phyloP scores from a whole-genome alignment of 2,888 invertebrate genomes.

The Dusona sp. region DNA sequence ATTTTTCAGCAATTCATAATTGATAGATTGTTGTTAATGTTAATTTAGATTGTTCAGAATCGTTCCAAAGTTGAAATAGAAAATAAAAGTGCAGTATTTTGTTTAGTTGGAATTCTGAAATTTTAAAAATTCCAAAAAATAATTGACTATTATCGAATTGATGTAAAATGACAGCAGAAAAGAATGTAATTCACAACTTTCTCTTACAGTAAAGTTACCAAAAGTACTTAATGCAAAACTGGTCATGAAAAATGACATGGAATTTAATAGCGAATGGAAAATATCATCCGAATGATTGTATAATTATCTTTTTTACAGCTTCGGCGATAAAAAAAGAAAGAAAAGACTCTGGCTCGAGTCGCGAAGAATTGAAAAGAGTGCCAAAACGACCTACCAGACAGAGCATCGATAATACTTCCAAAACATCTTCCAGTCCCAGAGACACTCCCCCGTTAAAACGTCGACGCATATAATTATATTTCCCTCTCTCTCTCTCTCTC shows the following conservation, averaged over 20 bases:
- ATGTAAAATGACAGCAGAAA: too few relatives aligned
- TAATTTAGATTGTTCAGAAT: too few relatives aligned
- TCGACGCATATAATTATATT: slow-evolving; percentile 79
- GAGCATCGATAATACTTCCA: slow-evolving; percentile 81
- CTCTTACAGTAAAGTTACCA: too few relatives aligned
- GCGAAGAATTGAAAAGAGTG: slow-evolving; percentile 81
- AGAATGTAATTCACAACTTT: too few relatives aligned
- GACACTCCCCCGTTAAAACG: slow-evolving; percentile 83
- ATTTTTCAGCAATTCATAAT: too few relatives aligned
- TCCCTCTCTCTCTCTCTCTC: background rate
- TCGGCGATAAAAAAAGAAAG: slow-evolving; percentile 81
- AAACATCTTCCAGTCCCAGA: slow-evolving; percentile 82
- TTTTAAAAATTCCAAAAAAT: too few relatives aligned
- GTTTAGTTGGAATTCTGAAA: too few relatives aligned
- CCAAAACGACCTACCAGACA: slow-evolving; percentile 83
- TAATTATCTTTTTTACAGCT: slow-evolving; percentile 66
- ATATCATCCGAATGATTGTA: background rate
- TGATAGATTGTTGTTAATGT: too few relatives aligned
- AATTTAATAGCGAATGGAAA: background rate
- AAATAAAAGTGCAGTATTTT: too few relatives aligned
- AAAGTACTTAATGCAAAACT: too few relatives aligned
- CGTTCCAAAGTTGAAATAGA: too few relatives aligned
- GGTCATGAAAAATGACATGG: background rate
- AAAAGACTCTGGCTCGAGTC: slow-evolving; percentile 81
- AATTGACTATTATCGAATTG: too few relatives aligned